Base-by-base conservation (phyloP, 2,888 invertebrate species). In the Pelosia muscerda region DNA sequence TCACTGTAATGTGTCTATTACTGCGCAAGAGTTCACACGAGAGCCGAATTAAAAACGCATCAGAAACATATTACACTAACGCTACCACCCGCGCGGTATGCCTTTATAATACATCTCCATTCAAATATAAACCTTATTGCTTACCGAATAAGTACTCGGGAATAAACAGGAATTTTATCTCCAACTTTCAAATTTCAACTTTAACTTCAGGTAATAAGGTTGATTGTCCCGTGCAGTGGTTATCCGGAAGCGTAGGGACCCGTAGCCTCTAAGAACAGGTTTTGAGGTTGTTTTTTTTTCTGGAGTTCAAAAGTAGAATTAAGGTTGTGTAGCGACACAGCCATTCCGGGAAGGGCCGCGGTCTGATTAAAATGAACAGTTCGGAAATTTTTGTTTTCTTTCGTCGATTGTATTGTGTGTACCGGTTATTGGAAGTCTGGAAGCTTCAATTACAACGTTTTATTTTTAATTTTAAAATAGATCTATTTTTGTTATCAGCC, bases 31-130 rank as follows among this genome's bases (percentile, higher is more conserved):
- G 90, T 90, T 94, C 93, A 93, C 94, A 93, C 92, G 92, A 87
- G 86, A 82, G 76, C 86, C 84, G 88, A 90, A 94, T 94, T 94
- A 94, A 93, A 94, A 93, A 90, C 86, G 84, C 93, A 92, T 94
- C 93, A 94, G 84, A 92, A 93, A 92, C 89, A 85, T 92, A 94
- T 94, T 94, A 94, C 84, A 87, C 84, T 84, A 87, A 90, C 90
- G 88, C 91, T 88, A 76, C 91, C 91, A 89, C 91, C 91, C 83
- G 85, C 77, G 77, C 77, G 73, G 81, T 71, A 58, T 56, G 26
- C 68, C 73, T 81, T 81, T 77, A 71, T 71, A 54, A 23, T 55
- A n/a, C 55, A 22, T 26, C 15, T 55, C 72, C 75, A 74, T 72
- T 69, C 76, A 72, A 72, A 61, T 74, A 67, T 75, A 75, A 66